Conservation (phyloP, 2,888 invertebrate genomes). For the Pteria penguin region DNA sequence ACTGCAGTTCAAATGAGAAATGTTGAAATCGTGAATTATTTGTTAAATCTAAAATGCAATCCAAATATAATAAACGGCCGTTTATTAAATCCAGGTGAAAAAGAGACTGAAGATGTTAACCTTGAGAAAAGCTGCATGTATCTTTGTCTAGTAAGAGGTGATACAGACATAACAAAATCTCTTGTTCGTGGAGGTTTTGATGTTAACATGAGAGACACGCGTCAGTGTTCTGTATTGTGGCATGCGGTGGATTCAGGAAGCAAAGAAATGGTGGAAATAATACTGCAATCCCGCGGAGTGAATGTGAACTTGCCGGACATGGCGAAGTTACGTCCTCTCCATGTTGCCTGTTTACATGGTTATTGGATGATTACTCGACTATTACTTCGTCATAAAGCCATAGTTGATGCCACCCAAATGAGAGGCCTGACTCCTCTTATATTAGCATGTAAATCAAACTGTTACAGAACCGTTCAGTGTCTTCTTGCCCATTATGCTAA, state of each 20-base stretch:
- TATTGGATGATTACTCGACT: not conserved
- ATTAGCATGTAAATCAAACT: conserved; percentile 8
- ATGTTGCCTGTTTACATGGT: conserved; percentile 24
- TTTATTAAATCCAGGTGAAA: not conserved
- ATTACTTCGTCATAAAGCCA: conserved; percentile 5
- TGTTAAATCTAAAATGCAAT: not conserved
- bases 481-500: conserved; percentile 4
- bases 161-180: conserved; percentile 10
- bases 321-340: conserved; percentile 13
- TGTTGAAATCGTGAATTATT: conserved; percentile 6
- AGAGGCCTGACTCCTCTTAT: conserved; percentile 16
- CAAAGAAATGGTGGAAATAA: conserved; percentile 9
- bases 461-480: conserved; percentile 2
- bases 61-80: not conserved
- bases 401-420: not conserved
- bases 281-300: conserved; percentile 3
- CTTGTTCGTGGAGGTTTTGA: conserved; percentile 16
- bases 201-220: conserved; percentile 15
- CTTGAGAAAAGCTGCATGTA: conserved; percentile 21
- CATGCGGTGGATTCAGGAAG: conserved; percentile 26
- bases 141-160: conserved; percentile 12
- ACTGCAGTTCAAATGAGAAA: not conserved
- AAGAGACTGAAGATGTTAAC: not conserved
- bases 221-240: conserved; percentile 19
- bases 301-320: conserved; percentile 15